Evolutionary conservation across 2,888 invertebrate species (phyloP).

Genomic region (Odontocerum albicorne): DNA sequence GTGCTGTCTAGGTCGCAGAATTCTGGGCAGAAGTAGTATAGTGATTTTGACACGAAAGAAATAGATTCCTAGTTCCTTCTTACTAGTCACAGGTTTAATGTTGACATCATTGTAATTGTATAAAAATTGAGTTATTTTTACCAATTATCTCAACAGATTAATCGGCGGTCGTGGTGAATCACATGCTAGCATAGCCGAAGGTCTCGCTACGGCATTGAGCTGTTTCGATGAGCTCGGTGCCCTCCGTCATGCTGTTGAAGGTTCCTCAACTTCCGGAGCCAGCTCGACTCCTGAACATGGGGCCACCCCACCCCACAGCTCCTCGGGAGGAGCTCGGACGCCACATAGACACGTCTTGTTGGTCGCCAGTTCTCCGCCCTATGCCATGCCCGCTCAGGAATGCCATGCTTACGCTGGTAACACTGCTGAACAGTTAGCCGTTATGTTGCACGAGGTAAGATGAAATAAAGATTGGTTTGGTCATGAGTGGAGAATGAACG

Average conservation of each 20-base stretch:
- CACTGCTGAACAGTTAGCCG: conserved; percentile 83
- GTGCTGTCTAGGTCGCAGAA: neutral
- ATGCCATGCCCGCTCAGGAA: conserved; percentile 81
- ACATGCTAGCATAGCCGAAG: conserved; percentile 87
- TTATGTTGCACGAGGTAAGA: conserved; percentile 72
- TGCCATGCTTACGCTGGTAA: conserved; percentile 71
- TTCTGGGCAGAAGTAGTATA: too few relatives aligned
- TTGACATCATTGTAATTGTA: neutral
- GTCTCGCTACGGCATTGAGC: conserved; percentile 80
- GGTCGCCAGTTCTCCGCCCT: conserved; percentile 90
- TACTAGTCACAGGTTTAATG: neutral
- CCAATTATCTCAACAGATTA: conserved; percentile 63
- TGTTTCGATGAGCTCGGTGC: conserved; percentile 86
- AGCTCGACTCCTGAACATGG: conserved; percentile 39
- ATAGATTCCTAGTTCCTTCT: neutral
- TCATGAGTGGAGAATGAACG: too few relatives aligned
- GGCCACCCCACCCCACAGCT: conserved; percentile 12
- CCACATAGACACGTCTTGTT: conserved; percentile 77
- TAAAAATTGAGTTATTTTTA: neutral
- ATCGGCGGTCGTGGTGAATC: conserved; percentile 89
- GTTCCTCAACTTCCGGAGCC: conserved; percentile 47
- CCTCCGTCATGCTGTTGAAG: neutral
- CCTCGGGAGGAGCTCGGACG: conserved; percentile 40
- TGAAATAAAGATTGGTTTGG: too few relatives aligned
- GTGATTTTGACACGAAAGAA: neutral